Evolutionary conservation across 1,140 invertebrate genomes (phyloP), one percentile per base, ranked within the genome.

Genomic region (Penaeus indicus): DNA sequence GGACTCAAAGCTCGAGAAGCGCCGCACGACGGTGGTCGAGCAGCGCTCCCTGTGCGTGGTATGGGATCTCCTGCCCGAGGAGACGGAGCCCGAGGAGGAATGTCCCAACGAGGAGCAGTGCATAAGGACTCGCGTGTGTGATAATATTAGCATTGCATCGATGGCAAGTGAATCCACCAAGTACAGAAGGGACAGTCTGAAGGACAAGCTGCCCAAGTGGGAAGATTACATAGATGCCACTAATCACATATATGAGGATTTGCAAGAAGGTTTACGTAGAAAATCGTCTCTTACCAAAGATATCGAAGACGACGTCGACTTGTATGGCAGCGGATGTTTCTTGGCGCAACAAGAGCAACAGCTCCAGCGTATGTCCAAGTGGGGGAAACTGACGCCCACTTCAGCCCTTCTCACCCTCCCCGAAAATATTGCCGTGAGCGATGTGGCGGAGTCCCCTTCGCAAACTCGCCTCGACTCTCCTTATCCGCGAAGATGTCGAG

Each of bases 61-160:
- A 60, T 88, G 87, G 87, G 87, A 88, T 75, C 61, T 88, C 22
- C 18, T 38, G 22, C 81, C 87, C 47, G 87, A 88, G 69, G 87
- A 88, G 11, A 79, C 62, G 4, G 81, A 60, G 42, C n/a, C 77
- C 67, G 42, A 21, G 11, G 54, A 54, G 54, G 54, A 54, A 16
- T 54, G 54, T 11, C 77, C 4, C 42, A 19, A 42, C 67, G 42
- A 21, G 54, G 54, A 54, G 54, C 54, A 54, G 54, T 54, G 54
- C 54, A 54, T 54, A 54, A 54, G 54, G 11, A 54, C 54, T 54
- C 54, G 54, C 42, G 63, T 22, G 62, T 21, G 62, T 32, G 83
- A 54, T 54, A 54, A 54, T 13, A 54, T 54, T 54, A 54, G 54
- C 16, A 54, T 54, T 54, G 54, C 54, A 8, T 54, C 54, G 54